Conservation (phyloP, 2,113 vertebrate species). For the Hylia prasina region DNA sequence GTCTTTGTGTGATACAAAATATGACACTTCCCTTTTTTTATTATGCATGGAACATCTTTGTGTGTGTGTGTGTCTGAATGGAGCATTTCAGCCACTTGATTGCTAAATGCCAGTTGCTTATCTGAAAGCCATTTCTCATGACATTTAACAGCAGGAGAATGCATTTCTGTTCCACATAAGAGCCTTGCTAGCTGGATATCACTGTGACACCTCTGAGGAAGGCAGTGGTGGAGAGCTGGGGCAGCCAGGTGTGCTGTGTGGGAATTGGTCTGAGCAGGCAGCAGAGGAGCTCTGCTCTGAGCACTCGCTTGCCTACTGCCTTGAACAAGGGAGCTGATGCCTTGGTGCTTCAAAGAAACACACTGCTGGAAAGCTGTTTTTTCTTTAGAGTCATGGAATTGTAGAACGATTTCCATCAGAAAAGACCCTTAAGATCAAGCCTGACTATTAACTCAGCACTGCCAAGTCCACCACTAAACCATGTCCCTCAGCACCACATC, state of each 20-base stretch:
- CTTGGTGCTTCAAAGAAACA: not conserved
- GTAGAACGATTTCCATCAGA: not conserved
- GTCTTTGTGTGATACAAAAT: not conserved
- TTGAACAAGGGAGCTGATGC: not conserved
- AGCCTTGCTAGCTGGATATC: not conserved
- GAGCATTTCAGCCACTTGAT: not conserved
- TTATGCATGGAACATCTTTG: not conserved
- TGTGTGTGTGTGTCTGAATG: not conserved
- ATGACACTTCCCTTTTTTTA: not conserved
- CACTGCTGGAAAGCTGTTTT: not conserved
- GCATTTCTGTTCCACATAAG: not conserved
- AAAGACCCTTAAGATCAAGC: not conserved
- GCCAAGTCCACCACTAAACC: not conserved
- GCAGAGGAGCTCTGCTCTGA: not conserved
- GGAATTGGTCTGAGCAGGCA: not conserved
- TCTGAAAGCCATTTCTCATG: conserved; percentile 10
- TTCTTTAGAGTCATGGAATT: not conserved
- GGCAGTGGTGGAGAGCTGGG: not conserved
- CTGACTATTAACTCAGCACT: not conserved
- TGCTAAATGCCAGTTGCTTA: not conserved
- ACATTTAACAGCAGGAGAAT: conserved; percentile 1
- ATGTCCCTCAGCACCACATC: not conserved
- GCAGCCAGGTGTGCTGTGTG: not conserved
- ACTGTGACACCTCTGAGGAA: not conserved
- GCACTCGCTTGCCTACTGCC: not conserved